These are phyloP conservation scores for Rugalucina vietnamica DNA, from an alignment of 2,888 invertebrate genomes.

Conservation along the genomic window DNA sequence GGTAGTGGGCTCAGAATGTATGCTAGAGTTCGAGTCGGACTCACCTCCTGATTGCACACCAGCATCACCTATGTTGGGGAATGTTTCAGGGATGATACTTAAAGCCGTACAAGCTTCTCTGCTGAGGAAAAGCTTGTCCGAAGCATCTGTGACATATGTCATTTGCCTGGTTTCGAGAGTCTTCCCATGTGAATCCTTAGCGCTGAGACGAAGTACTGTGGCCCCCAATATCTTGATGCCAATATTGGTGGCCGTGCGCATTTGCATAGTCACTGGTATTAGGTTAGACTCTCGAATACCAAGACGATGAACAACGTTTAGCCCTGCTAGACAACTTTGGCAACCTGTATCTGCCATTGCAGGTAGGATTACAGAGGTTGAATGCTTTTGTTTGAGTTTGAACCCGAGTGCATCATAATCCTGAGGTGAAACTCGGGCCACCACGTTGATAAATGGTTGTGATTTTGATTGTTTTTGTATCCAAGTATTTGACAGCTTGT, in stretches of 20 bases:
- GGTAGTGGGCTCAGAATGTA: neutral
- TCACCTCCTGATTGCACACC: too few relatives aligned
- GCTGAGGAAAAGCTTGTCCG: slow-evolving; percentile 68
- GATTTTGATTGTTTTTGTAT: slow-evolving; percentile 41
- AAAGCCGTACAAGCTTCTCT: slow-evolving; percentile 66
- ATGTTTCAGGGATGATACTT: slow-evolving; percentile 60
- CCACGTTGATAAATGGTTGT: slow-evolving; percentile 53
- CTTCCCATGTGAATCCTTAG: slow-evolving; percentile 18
- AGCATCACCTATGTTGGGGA: slow-evolving; percentile 60
- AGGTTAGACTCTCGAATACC: slow-evolving; percentile 61
- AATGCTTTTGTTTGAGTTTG: neutral
- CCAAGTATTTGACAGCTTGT: slow-evolving; percentile 51
- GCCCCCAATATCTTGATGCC: slow-evolving; percentile 72
- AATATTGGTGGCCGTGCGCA: slow-evolving; percentile 68
- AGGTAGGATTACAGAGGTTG: slow-evolving; percentile 13
- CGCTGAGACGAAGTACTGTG: slow-evolving; percentile 58
- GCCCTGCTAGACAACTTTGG: slow-evolving; percentile 67
- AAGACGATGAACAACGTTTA: slow-evolving; percentile 57
- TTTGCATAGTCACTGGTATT: slow-evolving; percentile 70
- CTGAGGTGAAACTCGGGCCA: slow-evolving; percentile 16
- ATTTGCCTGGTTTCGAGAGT: slow-evolving; percentile 66
- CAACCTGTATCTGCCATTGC: slow-evolving; percentile 68
- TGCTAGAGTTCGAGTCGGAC: neutral
- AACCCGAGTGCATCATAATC: slow-evolving; percentile 60
- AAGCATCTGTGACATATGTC: slow-evolving; percentile 67